Evolutionary conservation across 2,888 invertebrate species (phyloP), one percentile per base, ranked within the genome.

Genomic region (Teinopalpus imperialis): DNA sequence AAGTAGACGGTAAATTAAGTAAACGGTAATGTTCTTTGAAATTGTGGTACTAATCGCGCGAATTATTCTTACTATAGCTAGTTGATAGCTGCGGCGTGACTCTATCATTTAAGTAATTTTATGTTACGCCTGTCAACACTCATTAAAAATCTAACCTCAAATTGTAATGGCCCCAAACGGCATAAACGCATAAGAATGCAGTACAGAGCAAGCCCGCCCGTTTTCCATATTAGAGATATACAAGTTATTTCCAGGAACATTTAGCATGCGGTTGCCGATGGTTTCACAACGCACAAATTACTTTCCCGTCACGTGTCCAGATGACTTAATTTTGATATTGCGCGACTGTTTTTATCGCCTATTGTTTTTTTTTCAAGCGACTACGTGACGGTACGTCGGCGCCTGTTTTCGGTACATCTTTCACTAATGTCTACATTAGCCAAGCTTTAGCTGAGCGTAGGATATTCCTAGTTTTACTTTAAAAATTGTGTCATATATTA

Each of bases 251-350:
- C 79, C 65, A 57, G 60, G 80, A 77, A 79, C 50, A 59, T 60
- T 67, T 59, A 64, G 55, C 65, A 68, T 69, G 58, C 53, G 59
- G 59, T 57, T 56, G 54, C 52, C 48, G 52, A 44, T 49, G 37
- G 51, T 52, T 44, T 49, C 43, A 35, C 45, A 41, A 42, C 48
- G 44, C 41, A 42, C 49, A 44, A 20, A 66, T 61, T 43, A 56
- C 59, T 76, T 74, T 71, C 81, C 49, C 52, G 67, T 76, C 83
- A 83, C 83, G 85, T 74, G 61, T 64, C 20, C 49, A 72, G 71
- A 81, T 82, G 82, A 81, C 79, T 85, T 77, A 70, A 81, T 83
- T 85, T 81, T 82, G 77, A 85, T 85, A 83, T 80, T 74, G 75
- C 74, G 67, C 74, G 72, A 59, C 53, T 58, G 69, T 74, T 52